Evolutionary conservation across 2,888 invertebrate species (phyloP).

Genomic region (Dichetophora obliterata): DNA sequence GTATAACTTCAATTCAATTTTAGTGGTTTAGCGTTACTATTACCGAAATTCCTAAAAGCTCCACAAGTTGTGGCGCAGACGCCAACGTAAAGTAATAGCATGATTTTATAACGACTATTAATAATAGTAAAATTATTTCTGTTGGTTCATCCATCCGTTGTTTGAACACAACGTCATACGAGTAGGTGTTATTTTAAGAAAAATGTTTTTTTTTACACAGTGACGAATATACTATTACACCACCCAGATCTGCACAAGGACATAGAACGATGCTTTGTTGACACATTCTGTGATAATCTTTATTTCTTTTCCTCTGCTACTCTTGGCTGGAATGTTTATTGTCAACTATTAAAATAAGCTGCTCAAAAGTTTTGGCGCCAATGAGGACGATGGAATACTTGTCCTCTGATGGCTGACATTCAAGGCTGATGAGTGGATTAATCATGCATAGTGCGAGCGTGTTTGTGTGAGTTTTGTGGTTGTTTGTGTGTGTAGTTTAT

Average conservation of each 20-base stretch:
- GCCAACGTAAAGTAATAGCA: too few species aligned
- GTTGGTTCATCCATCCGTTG: too few species aligned
- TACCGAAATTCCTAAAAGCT: too few species aligned
- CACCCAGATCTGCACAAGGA: background rate
- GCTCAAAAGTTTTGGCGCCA: conserved; percentile 29
- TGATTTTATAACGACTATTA: too few species aligned
- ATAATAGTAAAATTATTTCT: too few species aligned
- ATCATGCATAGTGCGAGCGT: background rate
- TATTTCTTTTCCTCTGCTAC: background rate
- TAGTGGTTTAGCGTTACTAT: too few species aligned
- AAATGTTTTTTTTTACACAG: too few species aligned
- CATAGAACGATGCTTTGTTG: conserved; percentile 3
- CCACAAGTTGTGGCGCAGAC: too few species aligned
- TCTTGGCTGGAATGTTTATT: background rate
- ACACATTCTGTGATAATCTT: background rate
- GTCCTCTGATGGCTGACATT: background rate
- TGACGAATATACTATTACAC: background rate
- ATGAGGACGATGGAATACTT: background rate
- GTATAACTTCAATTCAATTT: too few species aligned
- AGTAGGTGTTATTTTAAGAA: too few species aligned
- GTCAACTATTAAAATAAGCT: conserved; percentile 10
- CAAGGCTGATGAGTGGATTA: background rate
- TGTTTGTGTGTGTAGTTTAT: background rate
- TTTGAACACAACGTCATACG: too few species aligned
- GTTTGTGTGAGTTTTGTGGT: background rate